These are phyloP conservation scores for Polylopha cassiicola DNA, from an alignment of 2,888 invertebrate genomes.

Conservation along the genomic window DNA sequence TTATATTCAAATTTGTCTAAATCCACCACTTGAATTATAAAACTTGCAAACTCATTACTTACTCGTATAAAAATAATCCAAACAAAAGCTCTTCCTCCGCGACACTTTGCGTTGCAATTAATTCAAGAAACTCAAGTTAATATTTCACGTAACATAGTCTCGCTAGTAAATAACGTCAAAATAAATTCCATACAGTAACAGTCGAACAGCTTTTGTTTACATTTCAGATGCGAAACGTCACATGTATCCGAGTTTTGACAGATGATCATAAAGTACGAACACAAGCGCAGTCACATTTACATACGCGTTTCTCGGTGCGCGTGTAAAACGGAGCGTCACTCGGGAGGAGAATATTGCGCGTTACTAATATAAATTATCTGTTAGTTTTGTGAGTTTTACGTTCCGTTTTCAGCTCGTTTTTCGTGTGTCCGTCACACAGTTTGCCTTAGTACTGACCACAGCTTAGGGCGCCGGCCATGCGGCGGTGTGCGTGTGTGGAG, in stretches of 20 bases:
- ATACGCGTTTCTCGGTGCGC: conserved; percentile 48
- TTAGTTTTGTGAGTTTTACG: conserved; percentile 61
- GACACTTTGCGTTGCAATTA: conserved; percentile 62
- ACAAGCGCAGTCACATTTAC: conserved; percentile 66
- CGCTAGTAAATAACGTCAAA: conserved; percentile 62
- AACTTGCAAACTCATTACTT: conserved; percentile 56
- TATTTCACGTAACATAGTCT: conserved; percentile 61
- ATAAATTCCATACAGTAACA: conserved; percentile 46
- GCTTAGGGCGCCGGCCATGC: conserved; percentile 73
- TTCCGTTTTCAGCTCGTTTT: conserved; percentile 73
- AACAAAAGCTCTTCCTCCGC: conserved; percentile 41
- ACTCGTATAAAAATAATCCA: conserved; percentile 69
- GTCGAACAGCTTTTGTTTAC: conserved; percentile 68
- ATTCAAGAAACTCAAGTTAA: conserved; percentile 67
- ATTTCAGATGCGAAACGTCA: conserved; percentile 71
- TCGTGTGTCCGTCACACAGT: conserved; percentile 78
- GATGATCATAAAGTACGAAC: conserved; percentile 68
- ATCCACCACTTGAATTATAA: conserved; percentile 36
- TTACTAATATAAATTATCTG: conserved; percentile 31
- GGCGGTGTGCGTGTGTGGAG: conserved; percentile 72
- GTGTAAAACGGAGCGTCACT: conserved; percentile 34
- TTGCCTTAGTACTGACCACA: conserved; percentile 77
- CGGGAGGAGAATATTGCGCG: conserved; percentile 33
- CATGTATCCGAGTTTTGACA: conserved; percentile 73
- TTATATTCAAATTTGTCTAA: conserved; percentile 43